phyloP scores from a whole-genome alignment of 2,797 vertebrate species.

The Sebastes vulpes region DNA sequence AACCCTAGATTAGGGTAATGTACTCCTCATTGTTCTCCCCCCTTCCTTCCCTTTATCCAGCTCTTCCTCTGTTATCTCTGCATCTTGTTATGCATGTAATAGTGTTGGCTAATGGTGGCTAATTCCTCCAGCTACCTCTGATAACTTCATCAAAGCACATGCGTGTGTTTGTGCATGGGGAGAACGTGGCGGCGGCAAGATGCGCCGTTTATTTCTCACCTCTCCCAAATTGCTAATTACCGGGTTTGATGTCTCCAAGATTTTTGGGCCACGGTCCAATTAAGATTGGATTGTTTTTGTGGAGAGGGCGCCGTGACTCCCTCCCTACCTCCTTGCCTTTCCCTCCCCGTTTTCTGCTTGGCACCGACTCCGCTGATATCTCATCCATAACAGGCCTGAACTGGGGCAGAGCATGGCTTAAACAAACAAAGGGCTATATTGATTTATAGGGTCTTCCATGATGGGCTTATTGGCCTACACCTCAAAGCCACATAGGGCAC shows the following conservation, averaged over 20 bases:
- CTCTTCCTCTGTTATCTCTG: constrained; percentile 53
- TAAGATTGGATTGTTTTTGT: constrained; percentile 62
- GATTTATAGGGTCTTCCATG: constrained; percentile 82
- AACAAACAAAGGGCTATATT: constrained; percentile 81
- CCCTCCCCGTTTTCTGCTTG: constrained; percentile 41
- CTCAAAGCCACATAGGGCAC: constrained; percentile 74
- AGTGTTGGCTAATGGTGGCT: constrained; percentile 54
- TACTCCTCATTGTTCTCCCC: constrained; percentile 60
- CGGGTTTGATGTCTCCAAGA: constrained; percentile 53
- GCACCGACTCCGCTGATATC: constrained; percentile 71
- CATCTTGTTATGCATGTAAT: constrained; percentile 69
- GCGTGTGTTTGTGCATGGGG: background rate
- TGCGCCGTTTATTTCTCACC: constrained; percentile 47
- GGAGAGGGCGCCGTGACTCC: constrained; percentile 29
- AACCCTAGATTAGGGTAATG: constrained; percentile 76
- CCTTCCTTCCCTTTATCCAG: constrained; percentile 33
- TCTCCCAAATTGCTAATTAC: constrained; percentile 66
- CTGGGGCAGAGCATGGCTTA: constrained; percentile 72
- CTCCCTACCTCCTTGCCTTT: background rate
- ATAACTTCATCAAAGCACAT: constrained; percentile 63
- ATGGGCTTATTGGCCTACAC: constrained; percentile 79
- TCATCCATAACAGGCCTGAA: constrained; percentile 80
- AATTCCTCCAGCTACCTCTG: constrained; percentile 64
- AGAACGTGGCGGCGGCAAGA: background rate
- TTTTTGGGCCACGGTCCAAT: constrained; percentile 62